phyloP scores from a whole-genome alignment of 2,888 invertebrate species.

The Drosophila subquinaria region DNA sequence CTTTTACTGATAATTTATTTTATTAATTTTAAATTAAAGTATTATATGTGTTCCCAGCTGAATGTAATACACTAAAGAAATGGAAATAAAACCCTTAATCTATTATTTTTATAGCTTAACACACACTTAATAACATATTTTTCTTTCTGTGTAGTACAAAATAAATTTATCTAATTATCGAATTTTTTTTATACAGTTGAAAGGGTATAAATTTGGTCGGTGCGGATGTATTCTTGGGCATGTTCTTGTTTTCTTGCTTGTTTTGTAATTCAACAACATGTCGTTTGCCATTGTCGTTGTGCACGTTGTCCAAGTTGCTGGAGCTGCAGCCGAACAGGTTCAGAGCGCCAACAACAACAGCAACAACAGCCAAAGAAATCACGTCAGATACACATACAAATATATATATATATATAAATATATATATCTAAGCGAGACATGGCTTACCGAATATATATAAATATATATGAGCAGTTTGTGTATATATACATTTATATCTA shows the following conservation, averaged over 20 bases:
- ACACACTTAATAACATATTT: too few relatives aligned
- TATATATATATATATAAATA: conserved; percentile 15
- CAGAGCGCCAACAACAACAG: conserved; percentile 52
- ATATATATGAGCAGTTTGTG: conserved; percentile 10
- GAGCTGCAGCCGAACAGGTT: conserved; percentile 69
- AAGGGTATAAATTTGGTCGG: conserved; percentile 39
- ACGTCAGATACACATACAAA: conserved; percentile 67
- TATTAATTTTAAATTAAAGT: too few relatives aligned
- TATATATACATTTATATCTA: too few relatives aligned
- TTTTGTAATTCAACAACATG: conserved; percentile 76
- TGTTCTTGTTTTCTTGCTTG: conserved; percentile 56
- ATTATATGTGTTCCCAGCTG: too few relatives aligned
- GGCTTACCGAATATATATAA: conserved; percentile 10
- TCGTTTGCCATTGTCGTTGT: conserved; percentile 65
- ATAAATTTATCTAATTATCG: too few relatives aligned
- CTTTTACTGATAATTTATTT: too few relatives aligned
- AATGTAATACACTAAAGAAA: too few relatives aligned
- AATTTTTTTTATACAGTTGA: neutral
- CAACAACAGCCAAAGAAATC: conserved; percentile 62
- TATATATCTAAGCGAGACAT: conserved; percentile 14
- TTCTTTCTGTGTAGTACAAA: too few relatives aligned
- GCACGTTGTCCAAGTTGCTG: conserved; percentile 53
- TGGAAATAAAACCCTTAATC: too few relatives aligned
- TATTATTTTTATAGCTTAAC: too few relatives aligned
- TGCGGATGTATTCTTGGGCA: conserved; percentile 29